Evolutionary conservation across 2,888 invertebrate species (phyloP).

Genomic region (Temnothorax unifasciatus): DNA sequence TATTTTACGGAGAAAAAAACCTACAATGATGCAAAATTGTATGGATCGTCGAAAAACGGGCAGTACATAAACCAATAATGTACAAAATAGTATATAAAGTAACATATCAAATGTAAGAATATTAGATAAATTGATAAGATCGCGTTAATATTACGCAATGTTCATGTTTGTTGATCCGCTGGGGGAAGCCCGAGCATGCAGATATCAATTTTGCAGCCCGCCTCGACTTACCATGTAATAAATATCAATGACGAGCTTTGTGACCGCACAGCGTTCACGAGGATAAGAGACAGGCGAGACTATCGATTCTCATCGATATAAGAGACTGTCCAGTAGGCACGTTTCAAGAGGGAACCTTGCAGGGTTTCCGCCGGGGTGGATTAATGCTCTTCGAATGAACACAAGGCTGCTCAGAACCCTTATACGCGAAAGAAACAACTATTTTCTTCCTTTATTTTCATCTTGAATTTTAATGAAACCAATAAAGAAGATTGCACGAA

Average conservation of each 20-base stretch:
- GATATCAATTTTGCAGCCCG: slow-evolving; percentile 60
- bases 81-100: not conserved
- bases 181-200: slow-evolving; percentile 34
- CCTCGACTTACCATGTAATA: slow-evolving; percentile 55
- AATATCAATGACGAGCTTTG: slow-evolving; percentile 62
- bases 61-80: not conserved
- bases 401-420: slow-evolving; percentile 47
- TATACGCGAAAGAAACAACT: slow-evolving; percentile 12
- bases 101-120: not conserved
- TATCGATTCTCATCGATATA: slow-evolving; percentile 75
- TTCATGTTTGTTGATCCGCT: slow-evolving; percentile 39
- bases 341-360: slow-evolving; percentile 77
- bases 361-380: slow-evolving; percentile 81
- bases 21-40: not conserved
- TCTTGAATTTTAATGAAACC: not conserved
- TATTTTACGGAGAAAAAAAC: not conserved
- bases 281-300: slow-evolving; percentile 56
- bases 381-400: slow-evolving; percentile 79
- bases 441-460: slow-evolving; percentile 18
- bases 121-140: not conserved
- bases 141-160: not conserved
- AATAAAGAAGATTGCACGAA: not conserved
- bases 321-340: slow-evolving; percentile 66
- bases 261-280: not conserved
- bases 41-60: not conserved